phyloP scores from a whole-genome alignment of 1,140 invertebrate species.

The Drosophila baimaii region DNA sequence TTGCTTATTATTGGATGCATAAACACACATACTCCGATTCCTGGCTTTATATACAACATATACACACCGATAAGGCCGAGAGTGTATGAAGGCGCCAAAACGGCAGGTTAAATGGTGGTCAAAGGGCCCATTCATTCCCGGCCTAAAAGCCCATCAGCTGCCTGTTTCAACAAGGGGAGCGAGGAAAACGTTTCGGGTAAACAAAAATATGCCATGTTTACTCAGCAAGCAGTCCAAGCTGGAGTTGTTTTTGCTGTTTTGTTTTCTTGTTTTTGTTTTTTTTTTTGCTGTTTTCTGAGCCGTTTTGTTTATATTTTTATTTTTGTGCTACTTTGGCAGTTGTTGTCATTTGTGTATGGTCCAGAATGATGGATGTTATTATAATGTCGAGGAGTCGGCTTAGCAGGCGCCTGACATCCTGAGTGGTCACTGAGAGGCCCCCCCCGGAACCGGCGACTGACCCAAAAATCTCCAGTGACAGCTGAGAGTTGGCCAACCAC shows the following conservation, averaged over 20 bases:
- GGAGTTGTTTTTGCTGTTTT: constrained; percentile 48
- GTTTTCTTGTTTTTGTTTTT: constrained; percentile 5
- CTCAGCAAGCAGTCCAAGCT: constrained; percentile 60
- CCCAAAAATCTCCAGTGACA: constrained; percentile 50
- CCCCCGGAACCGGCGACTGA: constrained; percentile 40
- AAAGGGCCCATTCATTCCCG: constrained; percentile 65
- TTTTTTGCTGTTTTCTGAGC: constrained; percentile 5
- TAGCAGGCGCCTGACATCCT: constrained; percentile 50
- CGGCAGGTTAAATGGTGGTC: constrained; percentile 73
- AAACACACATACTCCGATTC: constrained; percentile 37
- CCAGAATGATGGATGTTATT: constrained; percentile 78
- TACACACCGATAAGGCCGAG: constrained; percentile 13
- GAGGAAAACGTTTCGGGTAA: constrained; percentile 55
- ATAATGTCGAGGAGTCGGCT: constrained; percentile 64
- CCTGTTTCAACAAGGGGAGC: constrained; percentile 26
- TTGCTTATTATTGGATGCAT: constrained; percentile 79
- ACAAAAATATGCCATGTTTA: constrained; percentile 76
- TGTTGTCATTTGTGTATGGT: constrained; percentile 64
- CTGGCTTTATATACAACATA: constrained; percentile 12
- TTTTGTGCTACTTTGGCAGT: constrained; percentile 52
- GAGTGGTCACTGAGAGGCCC: constrained; percentile 25
- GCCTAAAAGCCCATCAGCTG: constrained; percentile 71
- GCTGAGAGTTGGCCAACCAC: constrained; percentile 20
- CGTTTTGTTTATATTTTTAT: constrained; percentile 50
- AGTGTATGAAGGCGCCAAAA: constrained; percentile 51